Conservation (phyloP, 2,797 vertebrate species). For the Pseudotriccus pelzelni region DNA sequence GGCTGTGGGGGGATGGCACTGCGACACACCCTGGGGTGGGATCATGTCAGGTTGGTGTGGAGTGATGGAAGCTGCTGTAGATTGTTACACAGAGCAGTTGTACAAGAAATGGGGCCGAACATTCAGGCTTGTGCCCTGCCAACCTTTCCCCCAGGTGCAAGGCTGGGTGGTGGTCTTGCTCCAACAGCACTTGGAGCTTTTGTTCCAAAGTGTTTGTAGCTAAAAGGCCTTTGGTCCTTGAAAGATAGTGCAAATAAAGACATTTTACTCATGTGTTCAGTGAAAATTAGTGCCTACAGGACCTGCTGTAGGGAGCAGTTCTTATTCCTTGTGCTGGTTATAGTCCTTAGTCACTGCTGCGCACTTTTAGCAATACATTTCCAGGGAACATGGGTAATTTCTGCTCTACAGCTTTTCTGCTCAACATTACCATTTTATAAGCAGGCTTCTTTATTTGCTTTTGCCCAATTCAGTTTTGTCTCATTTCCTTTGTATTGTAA, state of each 20-base stretch:
- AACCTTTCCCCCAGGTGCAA: accelerated
- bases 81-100: not conserved
- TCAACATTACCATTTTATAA: slow-evolving; percentile 13
- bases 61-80: not conserved
- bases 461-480: not conserved
- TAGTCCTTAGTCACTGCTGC: not conserved
- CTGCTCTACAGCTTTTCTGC: slow-evolving; percentile 3
- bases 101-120: not conserved
- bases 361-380: not conserved
- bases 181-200: not conserved
- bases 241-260: not conserved
- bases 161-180: accelerated
- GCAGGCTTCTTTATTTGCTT: slow-evolving; percentile 43
- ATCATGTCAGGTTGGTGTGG: not conserved
- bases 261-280: not conserved
- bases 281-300: slow-evolving; percentile 9
- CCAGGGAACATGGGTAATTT: slow-evolving; percentile 2
- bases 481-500: slow-evolving; percentile 20
- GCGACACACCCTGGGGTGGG: not conserved
- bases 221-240: not conserved
- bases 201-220: not conserved
- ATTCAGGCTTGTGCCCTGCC: accelerated
- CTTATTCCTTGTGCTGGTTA: not conserved
- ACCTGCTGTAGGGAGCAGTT: not conserved
- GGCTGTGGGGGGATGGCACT: not conserved